A percentile compares a stretch with the other conserved stretches of the same genome.
Evolutionary conservation across 2,797 vertebrate genomes (phyloP).

Genomic region (Benthosema pterotum): DNA sequence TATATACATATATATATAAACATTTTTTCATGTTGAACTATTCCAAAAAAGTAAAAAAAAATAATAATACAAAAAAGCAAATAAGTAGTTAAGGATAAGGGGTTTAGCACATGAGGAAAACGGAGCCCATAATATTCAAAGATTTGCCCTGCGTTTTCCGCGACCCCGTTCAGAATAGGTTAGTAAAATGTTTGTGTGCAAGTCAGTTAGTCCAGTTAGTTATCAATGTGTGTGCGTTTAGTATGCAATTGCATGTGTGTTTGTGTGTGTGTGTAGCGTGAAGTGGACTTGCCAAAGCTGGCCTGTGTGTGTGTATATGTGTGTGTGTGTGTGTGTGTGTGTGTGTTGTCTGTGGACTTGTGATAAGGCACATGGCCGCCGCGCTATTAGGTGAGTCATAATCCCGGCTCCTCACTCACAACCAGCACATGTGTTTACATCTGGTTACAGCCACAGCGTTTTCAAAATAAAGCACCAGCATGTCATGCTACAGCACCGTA

Average conservation of each 20-base stretch:
- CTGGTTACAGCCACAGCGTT: slow-evolving; percentile 31
- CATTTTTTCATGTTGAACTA: too few relatives aligned
- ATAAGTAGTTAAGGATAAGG: too few relatives aligned
- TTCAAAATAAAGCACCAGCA: slow-evolving; percentile 6
- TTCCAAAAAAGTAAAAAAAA: too few relatives aligned
- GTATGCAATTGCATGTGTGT: slow-evolving; percentile 22
- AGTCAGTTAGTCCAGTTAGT: slow-evolving; percentile 61
- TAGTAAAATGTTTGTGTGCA: slow-evolving; percentile 40
- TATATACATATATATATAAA: too few relatives aligned
- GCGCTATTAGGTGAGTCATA: slow-evolving; percentile 80
- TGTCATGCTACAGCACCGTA: too few relatives aligned
- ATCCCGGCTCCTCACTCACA: slow-evolving; percentile 65
- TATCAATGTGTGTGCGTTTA: slow-evolving; percentile 18
- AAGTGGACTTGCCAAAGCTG: slow-evolving; percentile 24
- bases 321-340: slow-evolving; percentile 54
- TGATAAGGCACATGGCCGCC: slow-evolving; percentile 81
- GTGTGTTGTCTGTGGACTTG: slow-evolving; percentile 74
- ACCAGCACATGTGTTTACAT: slow-evolving; percentile 27
- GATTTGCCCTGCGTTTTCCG: too few relatives aligned
- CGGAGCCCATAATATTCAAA: too few relatives aligned
- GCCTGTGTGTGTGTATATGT: slow-evolving; percentile 33
- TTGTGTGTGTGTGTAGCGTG: slow-evolving; percentile 23
- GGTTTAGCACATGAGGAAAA: too few relatives aligned
- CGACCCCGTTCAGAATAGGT: too few relatives aligned
- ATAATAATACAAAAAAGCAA: too few relatives aligned